These are phyloP conservation scores for Psittacus erithacus DNA, from an alignment of 2,113 vertebrate genomes.

Conservation along the genomic window DNA sequence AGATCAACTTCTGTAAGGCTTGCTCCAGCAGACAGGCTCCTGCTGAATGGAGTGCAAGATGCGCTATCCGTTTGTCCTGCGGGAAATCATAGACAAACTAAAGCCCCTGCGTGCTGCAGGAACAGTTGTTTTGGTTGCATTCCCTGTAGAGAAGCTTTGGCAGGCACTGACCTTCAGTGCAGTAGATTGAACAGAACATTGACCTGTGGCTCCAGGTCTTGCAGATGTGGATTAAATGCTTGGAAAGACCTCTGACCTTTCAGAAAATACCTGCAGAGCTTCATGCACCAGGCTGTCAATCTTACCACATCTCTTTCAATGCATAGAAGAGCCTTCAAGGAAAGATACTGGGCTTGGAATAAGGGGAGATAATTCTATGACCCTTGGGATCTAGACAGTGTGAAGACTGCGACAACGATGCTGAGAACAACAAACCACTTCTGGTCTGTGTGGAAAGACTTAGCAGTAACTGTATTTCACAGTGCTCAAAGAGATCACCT, in stretches of 20 bases:
- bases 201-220: background rate
- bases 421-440: background rate
- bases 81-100: background rate
- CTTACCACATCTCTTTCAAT: background rate
- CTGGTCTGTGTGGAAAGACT: background rate
- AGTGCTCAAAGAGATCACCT: background rate
- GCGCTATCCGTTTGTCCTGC: background rate
- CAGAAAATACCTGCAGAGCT: background rate
- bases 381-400: background rate
- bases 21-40: background rate
- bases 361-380: background rate
- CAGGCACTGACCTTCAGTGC: background rate
- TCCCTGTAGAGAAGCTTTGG: background rate
- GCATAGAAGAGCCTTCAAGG: background rate
- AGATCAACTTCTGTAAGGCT: background rate
- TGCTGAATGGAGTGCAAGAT: background rate
- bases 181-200: background rate
- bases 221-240: background rate
- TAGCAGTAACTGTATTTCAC: rapidly evolving
- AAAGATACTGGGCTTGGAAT: background rate
- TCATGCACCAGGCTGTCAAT: background rate
- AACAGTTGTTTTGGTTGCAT: background rate
- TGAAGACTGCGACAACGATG: background rate
- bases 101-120: background rate
- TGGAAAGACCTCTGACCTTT: background rate